Base-by-base conservation (phyloP, 2,888 invertebrate genomes). In the Erebia palarica region DNA sequence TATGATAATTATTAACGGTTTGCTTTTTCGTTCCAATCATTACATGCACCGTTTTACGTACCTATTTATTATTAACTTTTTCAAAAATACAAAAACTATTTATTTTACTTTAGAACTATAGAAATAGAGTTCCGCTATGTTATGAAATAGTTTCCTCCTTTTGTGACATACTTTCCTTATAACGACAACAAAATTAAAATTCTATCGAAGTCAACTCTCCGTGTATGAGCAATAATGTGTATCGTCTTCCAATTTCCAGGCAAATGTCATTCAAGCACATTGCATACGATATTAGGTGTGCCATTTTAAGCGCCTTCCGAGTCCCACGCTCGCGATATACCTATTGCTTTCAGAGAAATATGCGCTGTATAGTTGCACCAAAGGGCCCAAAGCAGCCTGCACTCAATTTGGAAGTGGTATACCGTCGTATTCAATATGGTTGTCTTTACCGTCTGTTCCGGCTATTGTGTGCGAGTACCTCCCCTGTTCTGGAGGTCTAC, bases 381-480 rank as follows among this genome's bases (percentile, higher is more conserved):
- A 63, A 74, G 51, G 11, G 18, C 44, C 27, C 53, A 66, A 55
- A 69, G 47, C 70, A 13, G 59, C 44, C 55, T 70, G 59, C n/a
- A 70, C 4, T 14, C 14, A 58, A 63, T 68, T 69, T 55, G 10
- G 9, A 63, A 27, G 53, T 70, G 59, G 59, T 61, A 65, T 65
- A 53, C 11, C 42, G 53, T 47, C 51, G 14, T 65, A 21, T 51
- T 61, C 53, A 66, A 57, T 66, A 63, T 55, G 60, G 58, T 71
- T 69, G 57, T 70, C 51, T 58, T 68, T 70, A 65, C 57, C 60
- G 68, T 65, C 60, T 72, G 68, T 75, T 73, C 73, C 75, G 71
- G 75, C 73, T 73, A 75, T 75, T 75, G 75, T 75, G 27, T 70
- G 69, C 55, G 64, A 69, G 71, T 67, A 42, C 60, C 58, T 71